phyloP scores from a whole-genome alignment of 1,140 invertebrate species.

The Maconellicoccus hirsutus region DNA sequence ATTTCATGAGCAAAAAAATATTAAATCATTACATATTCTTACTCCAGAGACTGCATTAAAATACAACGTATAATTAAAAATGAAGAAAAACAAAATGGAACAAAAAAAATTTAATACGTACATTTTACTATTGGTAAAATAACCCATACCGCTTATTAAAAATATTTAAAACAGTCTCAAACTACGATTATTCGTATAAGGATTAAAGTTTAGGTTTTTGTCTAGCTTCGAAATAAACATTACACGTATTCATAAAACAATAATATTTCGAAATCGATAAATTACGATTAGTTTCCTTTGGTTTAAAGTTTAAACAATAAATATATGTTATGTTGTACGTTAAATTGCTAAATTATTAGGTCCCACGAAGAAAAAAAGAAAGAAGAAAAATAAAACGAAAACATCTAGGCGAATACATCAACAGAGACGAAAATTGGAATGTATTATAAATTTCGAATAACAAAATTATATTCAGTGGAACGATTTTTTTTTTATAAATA shows the following conservation, averaged over 20 bases:
- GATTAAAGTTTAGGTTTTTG: too few species aligned
- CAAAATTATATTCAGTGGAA: not conserved
- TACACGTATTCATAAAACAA: too few species aligned
- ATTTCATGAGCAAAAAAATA: too few species aligned
- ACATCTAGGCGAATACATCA: not conserved
- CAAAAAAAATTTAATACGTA: not conserved
- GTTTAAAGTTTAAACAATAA: too few species aligned
- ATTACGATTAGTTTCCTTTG: too few species aligned
- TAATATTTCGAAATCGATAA: too few species aligned
- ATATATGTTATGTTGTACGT: not conserved
- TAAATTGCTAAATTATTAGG: not conserved
- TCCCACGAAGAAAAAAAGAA: not conserved
- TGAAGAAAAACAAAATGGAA: not conserved
- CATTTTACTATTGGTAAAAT: not conserved
- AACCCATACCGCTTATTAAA: constrained; percentile 6
- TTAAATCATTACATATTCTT: too few species aligned
- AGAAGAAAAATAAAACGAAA: not conserved
- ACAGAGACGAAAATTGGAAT: not conserved
- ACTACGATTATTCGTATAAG: not conserved
- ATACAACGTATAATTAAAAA: too few species aligned
- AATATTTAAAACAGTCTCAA: not conserved
- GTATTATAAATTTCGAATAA: not conserved
- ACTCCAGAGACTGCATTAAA: too few species aligned
- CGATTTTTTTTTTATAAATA: not conserved
- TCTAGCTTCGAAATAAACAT: too few species aligned